Base-by-base conservation (phyloP, 2,113 vertebrate species). In the Apistogramma diplotaenia region DNA sequence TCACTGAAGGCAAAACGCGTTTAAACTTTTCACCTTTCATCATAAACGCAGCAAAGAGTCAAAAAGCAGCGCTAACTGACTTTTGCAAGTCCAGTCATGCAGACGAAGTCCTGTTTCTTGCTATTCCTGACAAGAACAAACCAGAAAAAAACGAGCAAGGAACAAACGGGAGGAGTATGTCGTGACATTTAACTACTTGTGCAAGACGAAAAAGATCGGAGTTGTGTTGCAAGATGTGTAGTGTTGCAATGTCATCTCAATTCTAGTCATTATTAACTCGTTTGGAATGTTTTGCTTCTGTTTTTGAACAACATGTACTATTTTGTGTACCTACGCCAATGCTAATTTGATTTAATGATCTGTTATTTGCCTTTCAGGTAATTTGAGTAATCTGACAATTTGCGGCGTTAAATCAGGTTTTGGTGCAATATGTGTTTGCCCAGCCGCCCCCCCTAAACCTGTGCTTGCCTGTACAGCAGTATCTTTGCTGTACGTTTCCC, bases 181-280 rank as follows among this genome's bases (percentile, higher is more conserved):
- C 2, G 4, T 73, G 4, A 43, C 25, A 62, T 40, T 60, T 13
- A 53, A 3, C n/a, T n/a, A 80, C 67, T 86, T 86, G 43, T 49
- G 81, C 31, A 79, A 89, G 49, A 85, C 53, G 60, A 73, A 74
- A 76, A 83, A 35, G 1, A 72, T 74, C 19, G 6, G 19, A 4
- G 2, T 53, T 23, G 5, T 88, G 85, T 83, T 78, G 81, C 56
- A 89, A 88, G 54, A 71, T 5, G 13, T 1, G 35, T 0, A 8
- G 53, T 80, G 75, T 86, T 43, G 76, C 81, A 85, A 91, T 37
- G 74, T 3, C 3, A n/a, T 67, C 12, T 18, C 27, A 43, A 5
- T 35, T 8, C 4, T 5, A 71, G 43, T 73, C 21, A 65, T 43
- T 37, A 40, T 46, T 35, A 60, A 21, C 3, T 21, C 1, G 57